Evolutionary conservation across 2,797 vertebrate genomes (phyloP), one percentile per base, ranked within the genome.

Genomic region (Acipenser ruthenus): DNA sequence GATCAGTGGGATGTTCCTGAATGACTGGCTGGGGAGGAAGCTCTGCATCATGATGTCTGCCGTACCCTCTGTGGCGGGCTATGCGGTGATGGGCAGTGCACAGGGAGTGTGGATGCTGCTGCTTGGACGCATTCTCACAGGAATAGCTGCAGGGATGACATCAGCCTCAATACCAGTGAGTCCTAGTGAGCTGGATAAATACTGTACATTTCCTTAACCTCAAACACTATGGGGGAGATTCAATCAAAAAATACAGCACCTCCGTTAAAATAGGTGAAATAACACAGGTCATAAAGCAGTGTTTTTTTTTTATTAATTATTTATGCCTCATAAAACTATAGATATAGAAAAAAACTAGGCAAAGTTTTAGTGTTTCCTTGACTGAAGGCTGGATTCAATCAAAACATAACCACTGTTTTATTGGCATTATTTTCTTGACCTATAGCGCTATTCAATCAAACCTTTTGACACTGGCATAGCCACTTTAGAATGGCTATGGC

Each of bases 121-220:
- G 8, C 47, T 93, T 62, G 96, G 96, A 8, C 85, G 96, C 15
- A 80, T 87, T 48, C 84, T 99, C 62, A 99, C 93, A 0, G 96
- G 96, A 37, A 84, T 93, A 0, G 95, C 95, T 0, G 93, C 90
- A 0, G 96, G 96, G 0, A 86, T 99, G 73, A 94, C 94, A 0
- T 87, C 95, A 0, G 93, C 93, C 8, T 93, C 94, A 68, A 98
- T 98, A 81, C 96, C 95, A 74, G 96, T 99, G 86, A 75, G 91
- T 84, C 4, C 10, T 62, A 66, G 63, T 37, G 23, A 37, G 23
- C 23, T 37, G 23, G 23, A 37, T 37, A 37, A 37, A 37, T 37
- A 3, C 23, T 37, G 23, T 37, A 37, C 23, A 37, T 37, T 37
- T 62, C 23, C 9, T n/a, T 13, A 6, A 50, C 15, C n/a, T 65